Evolutionary conservation across 2,797 vertebrate species (phyloP).

Genomic region (Merluccius polli): DNA sequence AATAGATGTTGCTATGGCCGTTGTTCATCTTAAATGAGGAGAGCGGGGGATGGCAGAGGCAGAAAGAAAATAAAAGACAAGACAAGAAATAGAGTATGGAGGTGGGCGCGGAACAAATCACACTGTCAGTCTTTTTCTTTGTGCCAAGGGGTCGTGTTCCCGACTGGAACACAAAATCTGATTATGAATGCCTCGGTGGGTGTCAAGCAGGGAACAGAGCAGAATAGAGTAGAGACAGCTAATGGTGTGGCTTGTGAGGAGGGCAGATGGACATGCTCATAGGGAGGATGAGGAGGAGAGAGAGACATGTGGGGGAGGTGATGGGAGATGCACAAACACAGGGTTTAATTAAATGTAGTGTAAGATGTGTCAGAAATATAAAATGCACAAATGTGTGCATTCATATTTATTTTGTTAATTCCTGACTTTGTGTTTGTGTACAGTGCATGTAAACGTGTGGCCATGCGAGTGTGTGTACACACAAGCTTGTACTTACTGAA

Average conservation of each 20-base stretch:
- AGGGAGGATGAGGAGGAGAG: neutral
- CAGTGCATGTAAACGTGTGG: too few relatives aligned
- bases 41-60: neutral
- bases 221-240: conserved; percentile 23
- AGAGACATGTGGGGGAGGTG: conserved; percentile 14
- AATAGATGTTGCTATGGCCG: conserved; percentile 9
- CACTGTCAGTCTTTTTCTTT: conserved; percentile 43
- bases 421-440: neutral
- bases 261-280: conserved; percentile 29
- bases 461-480: neutral
- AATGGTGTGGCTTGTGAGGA: conserved; percentile 11
- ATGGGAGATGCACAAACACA: conserved; percentile 2
- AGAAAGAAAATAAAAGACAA: conserved; percentile 6
- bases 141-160: neutral
- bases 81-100: conserved; percentile 16
- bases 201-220: conserved; percentile 29
- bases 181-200: conserved; percentile 34
- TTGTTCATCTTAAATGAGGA: neutral
- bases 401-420: too few relatives aligned
- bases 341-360: too few relatives aligned
- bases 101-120: conserved; percentile 37
- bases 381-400: too few relatives aligned
- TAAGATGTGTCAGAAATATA: too few relatives aligned
- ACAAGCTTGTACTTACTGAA: conserved; percentile 13
- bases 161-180: conserved; percentile 1